Evolutionary conservation across 2,888 invertebrate species (phyloP), one percentile per base, ranked within the genome.

Genomic region (Willowsia nigromaculata): DNA sequence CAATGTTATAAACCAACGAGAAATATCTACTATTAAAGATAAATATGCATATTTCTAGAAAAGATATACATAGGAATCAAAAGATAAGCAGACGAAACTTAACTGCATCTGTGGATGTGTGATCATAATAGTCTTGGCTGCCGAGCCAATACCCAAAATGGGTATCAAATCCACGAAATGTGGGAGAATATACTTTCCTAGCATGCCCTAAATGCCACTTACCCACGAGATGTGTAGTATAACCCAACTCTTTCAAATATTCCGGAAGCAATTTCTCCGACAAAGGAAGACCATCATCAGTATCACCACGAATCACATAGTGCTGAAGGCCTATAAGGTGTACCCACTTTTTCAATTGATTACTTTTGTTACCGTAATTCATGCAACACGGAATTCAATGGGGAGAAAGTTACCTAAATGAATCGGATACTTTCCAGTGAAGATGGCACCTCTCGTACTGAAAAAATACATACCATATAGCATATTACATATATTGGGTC

Each of bases 341-440:
- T 22, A 5, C 33, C n/a, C n/a, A n/a, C n/a, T n/a, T n/a, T n/a
- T n/a, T n/a, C 25, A 53, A 27, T 37, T 43, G 4, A 13, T 15
- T n/a, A n/a, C n/a, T n/a, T n/a, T 6, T 13, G 9, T 33, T 56
- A 30, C 37, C 53, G 22, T 5, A 25, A 83, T 43, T 9, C 13
- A 43, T 40, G 40, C 40, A 7, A 40, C 40, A 7, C 5, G 40
- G 3, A 50, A n/a, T 50, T 50, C 11, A 30, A 18, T 56, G 9
- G 13, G 33, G 6, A 30, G 33, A 7, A 37, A 74, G 92, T 94
- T 94, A 96, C 97, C 97, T 92, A 96, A 95, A 94, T 96, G 96
- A 94, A 97, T 97, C 0, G 98, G 97, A 94, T 98, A 97, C 94
- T 96, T 96, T 53, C 98, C 98, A 0, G 98, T 97, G 59, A 97